Conservation (phyloP, 2,797 vertebrate genomes). For the Tamandua tetradactyla region DNA sequence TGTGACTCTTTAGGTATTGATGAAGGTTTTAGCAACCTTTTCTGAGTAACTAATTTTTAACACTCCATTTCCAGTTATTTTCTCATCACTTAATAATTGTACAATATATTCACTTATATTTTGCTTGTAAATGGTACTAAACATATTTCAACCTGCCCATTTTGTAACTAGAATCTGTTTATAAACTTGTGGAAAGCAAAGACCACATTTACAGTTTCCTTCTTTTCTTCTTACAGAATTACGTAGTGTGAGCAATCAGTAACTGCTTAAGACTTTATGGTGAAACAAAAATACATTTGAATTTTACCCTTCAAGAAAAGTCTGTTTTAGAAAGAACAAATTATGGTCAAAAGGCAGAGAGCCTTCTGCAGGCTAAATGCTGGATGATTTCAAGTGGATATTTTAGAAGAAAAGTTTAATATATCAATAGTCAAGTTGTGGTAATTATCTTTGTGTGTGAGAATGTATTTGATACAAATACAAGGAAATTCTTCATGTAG, state of each 20-base stretch:
- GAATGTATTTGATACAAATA: constrained; percentile 66
- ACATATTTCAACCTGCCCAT: neutral
- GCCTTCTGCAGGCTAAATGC: neutral
- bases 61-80: neutral
- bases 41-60: neutral
- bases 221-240: neutral
- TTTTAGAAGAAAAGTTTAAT: constrained; percentile 41
- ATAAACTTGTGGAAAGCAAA: neutral
- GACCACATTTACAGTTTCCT: neutral
- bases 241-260: neutral
- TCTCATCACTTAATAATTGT: constrained; percentile 10
- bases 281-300: constrained; percentile 16
- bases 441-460: constrained; percentile 66
- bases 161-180: neutral
- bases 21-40: neutral
- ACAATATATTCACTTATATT: neutral
- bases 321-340: constrained; percentile 7
- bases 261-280: neutral
- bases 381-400: neutral
- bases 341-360: constrained; percentile 28
- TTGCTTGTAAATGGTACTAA: neutral
- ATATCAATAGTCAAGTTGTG: constrained; percentile 33
- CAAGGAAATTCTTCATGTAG: constrained; percentile 56
- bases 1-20: neutral
- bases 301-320: neutral